phyloP scores from a whole-genome alignment of 2,113 vertebrate genomes.

The Apteryx mantelli region DNA sequence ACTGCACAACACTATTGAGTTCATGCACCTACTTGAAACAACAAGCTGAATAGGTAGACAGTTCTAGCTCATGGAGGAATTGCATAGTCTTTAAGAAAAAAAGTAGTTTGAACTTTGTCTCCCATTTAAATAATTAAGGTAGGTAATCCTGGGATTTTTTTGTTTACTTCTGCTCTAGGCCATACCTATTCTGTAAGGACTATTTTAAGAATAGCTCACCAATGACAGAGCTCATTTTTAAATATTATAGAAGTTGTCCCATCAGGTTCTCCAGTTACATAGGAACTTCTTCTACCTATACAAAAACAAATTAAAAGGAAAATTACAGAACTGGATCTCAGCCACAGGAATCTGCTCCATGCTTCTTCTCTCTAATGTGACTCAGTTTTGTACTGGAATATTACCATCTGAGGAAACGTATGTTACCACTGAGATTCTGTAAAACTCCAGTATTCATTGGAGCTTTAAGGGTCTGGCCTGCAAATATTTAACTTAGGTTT shows the following conservation, averaged over 20 bases:
- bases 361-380: neutral
- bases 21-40: neutral
- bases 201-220: neutral
- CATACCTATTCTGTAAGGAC: neutral
- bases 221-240: neutral
- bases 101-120: neutral
- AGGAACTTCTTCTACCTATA: constrained; percentile 4
- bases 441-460: constrained; percentile 13
- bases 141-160: neutral
- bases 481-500: constrained; percentile 26
- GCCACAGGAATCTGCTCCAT: neutral
- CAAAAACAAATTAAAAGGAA: constrained; percentile 14
- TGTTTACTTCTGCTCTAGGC: neutral
- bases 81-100: neutral
- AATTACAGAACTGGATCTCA: neutral
- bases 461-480: neutral
- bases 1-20: neutral
- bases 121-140: neutral
- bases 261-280: neutral
- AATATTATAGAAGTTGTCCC: neutral
- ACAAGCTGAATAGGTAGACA: neutral
- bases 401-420: constrained; percentile 17
- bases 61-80: neutral
- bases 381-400: neutral
- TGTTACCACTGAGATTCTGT: constrained; percentile 25